Conservation (phyloP, 2,113 vertebrate species). For the Chaetura pelagica region DNA sequence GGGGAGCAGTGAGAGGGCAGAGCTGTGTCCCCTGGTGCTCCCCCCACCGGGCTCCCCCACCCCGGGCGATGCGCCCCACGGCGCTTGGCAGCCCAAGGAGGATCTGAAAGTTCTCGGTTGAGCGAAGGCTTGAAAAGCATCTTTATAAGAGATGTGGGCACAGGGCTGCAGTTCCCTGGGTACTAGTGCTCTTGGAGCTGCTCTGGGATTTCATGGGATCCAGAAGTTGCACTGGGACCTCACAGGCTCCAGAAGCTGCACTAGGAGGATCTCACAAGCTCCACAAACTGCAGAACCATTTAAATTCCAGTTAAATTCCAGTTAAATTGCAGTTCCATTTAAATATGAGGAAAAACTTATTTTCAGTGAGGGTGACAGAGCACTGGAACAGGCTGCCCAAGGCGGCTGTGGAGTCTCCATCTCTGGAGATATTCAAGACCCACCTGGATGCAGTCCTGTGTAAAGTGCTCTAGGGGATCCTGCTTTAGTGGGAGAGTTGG, state of each 20-base stretch:
- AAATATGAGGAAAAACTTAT: too few species aligned
- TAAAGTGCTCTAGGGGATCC: too few species aligned
- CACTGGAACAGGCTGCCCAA: too few species aligned
- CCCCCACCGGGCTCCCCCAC: fast-evolving
- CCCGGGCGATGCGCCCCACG: fast-evolving
- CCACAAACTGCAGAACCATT: background rate
- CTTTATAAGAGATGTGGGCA: background rate
- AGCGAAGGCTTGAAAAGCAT: background rate
- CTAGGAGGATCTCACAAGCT: background rate
- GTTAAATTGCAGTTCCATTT: too few species aligned
- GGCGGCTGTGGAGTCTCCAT: too few species aligned
- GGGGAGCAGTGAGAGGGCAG: background rate
- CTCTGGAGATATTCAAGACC: too few species aligned
- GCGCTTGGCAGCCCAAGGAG: background rate
- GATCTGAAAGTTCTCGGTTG: background rate
- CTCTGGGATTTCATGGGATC: background rate
- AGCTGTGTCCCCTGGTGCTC: background rate
- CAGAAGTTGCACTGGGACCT: background rate
- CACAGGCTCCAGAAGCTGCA: background rate
- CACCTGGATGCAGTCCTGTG: too few species aligned
- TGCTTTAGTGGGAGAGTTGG: too few species aligned
- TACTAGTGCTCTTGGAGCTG: background rate
- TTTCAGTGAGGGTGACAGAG: too few species aligned
- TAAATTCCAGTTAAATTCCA: too few species aligned
- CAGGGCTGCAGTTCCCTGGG: background rate